Evolutionary conservation across 2,888 invertebrate species (phyloP).

Genomic region (Sisyra nigra): DNA sequence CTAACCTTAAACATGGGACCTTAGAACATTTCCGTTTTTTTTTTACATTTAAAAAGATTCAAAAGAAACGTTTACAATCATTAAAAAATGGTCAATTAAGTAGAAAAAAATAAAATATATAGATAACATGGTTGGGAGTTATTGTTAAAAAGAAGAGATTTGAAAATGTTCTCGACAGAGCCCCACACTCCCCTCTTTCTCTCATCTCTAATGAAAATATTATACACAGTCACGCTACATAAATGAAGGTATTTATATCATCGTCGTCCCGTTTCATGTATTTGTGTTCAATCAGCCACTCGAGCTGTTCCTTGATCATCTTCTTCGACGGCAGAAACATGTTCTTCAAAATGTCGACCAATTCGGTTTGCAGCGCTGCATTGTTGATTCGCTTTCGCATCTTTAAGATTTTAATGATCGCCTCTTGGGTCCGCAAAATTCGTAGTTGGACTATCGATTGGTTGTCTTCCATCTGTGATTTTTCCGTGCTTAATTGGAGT

Average conservation of each 20-base stretch:
- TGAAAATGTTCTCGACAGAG: no score
- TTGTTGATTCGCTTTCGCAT: slow-evolving; percentile 92
- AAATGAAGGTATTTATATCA: slow-evolving; percentile 95
- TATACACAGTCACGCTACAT: slow-evolving; percentile 61
- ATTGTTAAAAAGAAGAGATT: no score
- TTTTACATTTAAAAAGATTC: no score
- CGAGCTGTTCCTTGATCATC: slow-evolving; percentile 98
- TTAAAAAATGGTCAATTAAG: no score
- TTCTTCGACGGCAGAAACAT: slow-evolving; percentile 99
- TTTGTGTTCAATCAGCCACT: slow-evolving; percentile 98
- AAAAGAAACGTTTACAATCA: no score
- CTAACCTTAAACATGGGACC: no score
- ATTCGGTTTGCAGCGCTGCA: slow-evolving; percentile 89
- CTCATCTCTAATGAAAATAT: slow-evolving; percentile 9
- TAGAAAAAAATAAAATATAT: no score
- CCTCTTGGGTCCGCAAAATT: slow-evolving; percentile 87
- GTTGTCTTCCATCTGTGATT: slow-evolving; percentile 93
- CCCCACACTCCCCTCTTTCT: no score
- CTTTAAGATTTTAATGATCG: slow-evolving; percentile 97
- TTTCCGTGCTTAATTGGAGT: slow-evolving; percentile 85
- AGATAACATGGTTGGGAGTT: no score
- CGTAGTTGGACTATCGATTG: slow-evolving; percentile 95
- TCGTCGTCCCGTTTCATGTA: slow-evolving; percentile 94
- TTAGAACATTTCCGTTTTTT: no score
- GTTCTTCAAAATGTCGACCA: slow-evolving; percentile 95